Conservation (phyloP, 2,888 invertebrate genomes). For the Ditylenchus weischeri region DNA sequence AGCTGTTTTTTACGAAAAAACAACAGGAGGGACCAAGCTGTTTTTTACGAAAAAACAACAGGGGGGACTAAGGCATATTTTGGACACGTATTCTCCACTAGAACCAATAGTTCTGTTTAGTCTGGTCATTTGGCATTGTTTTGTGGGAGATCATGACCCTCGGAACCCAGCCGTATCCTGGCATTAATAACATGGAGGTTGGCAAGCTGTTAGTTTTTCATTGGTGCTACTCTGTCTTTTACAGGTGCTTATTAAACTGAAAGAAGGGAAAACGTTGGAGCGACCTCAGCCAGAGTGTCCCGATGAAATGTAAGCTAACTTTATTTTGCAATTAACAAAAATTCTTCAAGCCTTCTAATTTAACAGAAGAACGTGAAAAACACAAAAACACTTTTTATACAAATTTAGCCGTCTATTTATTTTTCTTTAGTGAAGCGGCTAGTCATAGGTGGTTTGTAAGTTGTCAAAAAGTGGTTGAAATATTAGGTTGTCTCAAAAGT, state of each 20-base stretch:
- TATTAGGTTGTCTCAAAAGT: too few relatives aligned
- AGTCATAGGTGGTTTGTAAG: too few relatives aligned
- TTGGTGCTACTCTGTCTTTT: slow-evolving; percentile 58
- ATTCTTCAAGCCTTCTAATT: background rate
- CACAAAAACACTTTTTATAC: background rate
- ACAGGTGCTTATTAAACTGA: slow-evolving; percentile 84
- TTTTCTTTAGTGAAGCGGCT: too few relatives aligned
- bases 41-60: too few relatives aligned
- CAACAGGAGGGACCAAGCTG: too few relatives aligned
- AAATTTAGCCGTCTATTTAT: too few relatives aligned
- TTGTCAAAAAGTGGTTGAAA: too few relatives aligned
- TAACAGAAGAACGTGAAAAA: too few relatives aligned
- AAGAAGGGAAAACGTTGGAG: slow-evolving; percentile 72
- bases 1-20: too few relatives aligned
- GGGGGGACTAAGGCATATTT: too few relatives aligned
- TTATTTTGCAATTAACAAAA: background rate
- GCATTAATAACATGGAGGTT: slow-evolving; percentile 70
- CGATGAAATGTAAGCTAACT: slow-evolving; percentile 64
- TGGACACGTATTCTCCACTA: too few relatives aligned
- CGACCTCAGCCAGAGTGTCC: slow-evolving; percentile 74
- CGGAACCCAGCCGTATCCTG: slow-evolving; percentile 93
- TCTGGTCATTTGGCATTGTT: slow-evolving; percentile 68
- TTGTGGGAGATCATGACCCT: slow-evolving; percentile 95
- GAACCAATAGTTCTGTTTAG: background rate
- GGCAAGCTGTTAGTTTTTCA: background rate